Percentiles rank a stretch among this genome's conserved stretches.
phyloP scores from a whole-genome alignment of 53 echinoderm and acorn worm species.

The Hippasteria phrygiana region DNA sequence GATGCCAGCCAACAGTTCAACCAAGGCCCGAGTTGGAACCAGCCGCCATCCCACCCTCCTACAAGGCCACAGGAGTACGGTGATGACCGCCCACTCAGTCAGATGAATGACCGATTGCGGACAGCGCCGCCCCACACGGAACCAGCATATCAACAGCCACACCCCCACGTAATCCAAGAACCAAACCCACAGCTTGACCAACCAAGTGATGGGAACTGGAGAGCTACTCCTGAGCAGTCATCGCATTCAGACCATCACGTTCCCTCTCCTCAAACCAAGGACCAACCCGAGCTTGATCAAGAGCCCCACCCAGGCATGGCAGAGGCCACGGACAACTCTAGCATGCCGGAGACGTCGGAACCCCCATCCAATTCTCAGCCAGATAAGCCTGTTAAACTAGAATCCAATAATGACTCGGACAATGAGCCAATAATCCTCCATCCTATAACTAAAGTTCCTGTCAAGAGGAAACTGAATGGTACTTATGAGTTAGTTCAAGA shows the following conservation, averaged over 20 bases:
- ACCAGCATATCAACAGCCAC: neutral
- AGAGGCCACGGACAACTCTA: neutral
- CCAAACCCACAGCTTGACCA: no score
- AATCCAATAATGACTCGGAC: neutral
- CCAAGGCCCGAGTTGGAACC: neutral
- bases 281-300: neutral
- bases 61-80: neutral
- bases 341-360: neutral
- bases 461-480: neutral
- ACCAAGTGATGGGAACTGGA: no score
- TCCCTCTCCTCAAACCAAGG: neutral
- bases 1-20: neutral
- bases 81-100: neutral
- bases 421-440: neutral
- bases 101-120: neutral
- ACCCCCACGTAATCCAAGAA: no score
- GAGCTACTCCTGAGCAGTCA: no score
- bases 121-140: neutral
- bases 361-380: neutral
- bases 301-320: neutral
- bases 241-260: neutral
- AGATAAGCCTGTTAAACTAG: neutral
- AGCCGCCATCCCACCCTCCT: neutral
- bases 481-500: neutral
- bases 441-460: slow-evolving; percentile 9